Evolutionary conservation across 2,113 vertebrate genomes (phyloP).

Genomic region (Catharus bicknelli): DNA sequence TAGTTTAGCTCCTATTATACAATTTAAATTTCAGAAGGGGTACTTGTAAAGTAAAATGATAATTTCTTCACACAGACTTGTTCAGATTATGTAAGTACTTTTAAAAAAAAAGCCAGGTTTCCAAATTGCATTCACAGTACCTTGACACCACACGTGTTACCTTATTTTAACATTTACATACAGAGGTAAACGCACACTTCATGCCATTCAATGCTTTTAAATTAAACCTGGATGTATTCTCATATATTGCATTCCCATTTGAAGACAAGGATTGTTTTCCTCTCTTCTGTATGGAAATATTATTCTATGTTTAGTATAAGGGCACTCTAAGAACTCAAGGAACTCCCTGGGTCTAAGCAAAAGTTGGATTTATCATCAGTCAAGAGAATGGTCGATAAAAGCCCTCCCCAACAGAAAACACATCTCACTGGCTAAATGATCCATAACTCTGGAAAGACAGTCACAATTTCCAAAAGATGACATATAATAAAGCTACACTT

Average conservation of each 20-base stretch:
- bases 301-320: background rate
- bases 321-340: background rate
- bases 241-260: background rate
- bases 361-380: background rate
- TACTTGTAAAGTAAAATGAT: background rate
- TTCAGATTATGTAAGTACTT: background rate
- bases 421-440: background rate
- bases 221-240: background rate
- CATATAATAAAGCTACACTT: background rate
- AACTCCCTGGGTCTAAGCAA: background rate
- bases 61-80: background rate
- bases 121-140: background rate
- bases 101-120: background rate
- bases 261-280: background rate
- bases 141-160: background rate
- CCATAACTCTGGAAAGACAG: background rate
- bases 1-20: background rate
- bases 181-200: rapidly evolving
- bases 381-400: background rate
- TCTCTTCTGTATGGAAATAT: background rate
- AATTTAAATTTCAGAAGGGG: background rate
- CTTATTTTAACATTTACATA: background rate
- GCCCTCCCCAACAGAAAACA: background rate
- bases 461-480: background rate
- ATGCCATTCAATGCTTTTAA: background rate